Evolutionary conservation across 2,797 vertebrate genomes (phyloP).

Genomic region (Pseudocheirus occidentalis): DNA sequence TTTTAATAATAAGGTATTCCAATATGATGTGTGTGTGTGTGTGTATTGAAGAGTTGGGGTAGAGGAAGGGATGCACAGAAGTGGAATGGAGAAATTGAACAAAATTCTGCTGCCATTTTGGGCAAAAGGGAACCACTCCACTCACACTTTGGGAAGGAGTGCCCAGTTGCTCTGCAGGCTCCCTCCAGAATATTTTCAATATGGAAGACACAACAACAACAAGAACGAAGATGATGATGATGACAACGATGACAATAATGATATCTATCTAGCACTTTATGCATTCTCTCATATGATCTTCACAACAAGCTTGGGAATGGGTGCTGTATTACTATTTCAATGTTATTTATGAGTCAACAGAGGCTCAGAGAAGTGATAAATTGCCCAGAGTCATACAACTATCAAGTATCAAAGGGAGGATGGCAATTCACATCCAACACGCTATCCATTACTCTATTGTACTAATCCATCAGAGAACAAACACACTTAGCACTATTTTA

Average conservation of each 20-base stretch:
- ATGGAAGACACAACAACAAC: not conserved
- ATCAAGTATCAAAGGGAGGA: not conserved
- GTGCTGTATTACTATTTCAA: not conserved
- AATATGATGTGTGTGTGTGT: not conserved
- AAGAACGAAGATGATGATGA: not conserved
- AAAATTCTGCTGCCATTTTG: not conserved
- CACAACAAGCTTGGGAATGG: not conserved
- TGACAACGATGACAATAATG: too few species aligned
- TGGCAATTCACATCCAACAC: not conserved
- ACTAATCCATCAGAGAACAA: not conserved
- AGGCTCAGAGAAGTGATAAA: not conserved
- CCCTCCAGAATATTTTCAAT: not conserved
- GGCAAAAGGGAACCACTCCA: not conserved
- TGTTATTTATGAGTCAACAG: not conserved
- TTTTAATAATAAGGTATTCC: not conserved
- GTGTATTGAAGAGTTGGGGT: not conserved
- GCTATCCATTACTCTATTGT: not conserved
- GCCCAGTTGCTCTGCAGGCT: not conserved
- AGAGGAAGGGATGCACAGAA: not conserved
- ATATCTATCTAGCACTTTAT: not conserved
- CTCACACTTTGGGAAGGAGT: not conserved
- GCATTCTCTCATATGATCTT: not conserved
- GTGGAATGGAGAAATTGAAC: not conserved
- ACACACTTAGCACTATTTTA: not conserved
- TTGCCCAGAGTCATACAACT: not conserved